Base-by-base conservation (phyloP, 92 coral and sea anemone species). In the Phymanthus crucifer region DNA sequence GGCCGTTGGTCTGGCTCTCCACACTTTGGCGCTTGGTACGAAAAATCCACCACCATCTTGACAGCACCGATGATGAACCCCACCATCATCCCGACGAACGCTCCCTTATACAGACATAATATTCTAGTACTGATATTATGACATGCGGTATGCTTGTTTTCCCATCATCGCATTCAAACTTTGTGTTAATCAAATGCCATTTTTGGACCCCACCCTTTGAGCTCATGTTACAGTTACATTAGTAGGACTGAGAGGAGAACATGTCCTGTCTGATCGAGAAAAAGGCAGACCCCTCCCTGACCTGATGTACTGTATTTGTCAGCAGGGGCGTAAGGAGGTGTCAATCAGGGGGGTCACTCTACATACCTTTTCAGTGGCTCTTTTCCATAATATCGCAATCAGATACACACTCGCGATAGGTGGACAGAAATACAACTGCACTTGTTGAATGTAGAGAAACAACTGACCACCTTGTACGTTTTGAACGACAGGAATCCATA, bases 401-500 rank as follows among this genome's bases (percentile, higher is more conserved):
- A 96, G 85, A 75, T 96, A 96, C n/a, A 96, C 91, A 33, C 96
- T 88, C 24, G 98, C 92, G 33, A 96, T 93, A 33, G 99, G 99
- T 32, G 99, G 99, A 18, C 97, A 87, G 73, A 96, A 89, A 64
- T 93, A 93, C 0, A 98, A 93, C 47, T 89, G 85, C 64, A 96
- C 93, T 70, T 96, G 97, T 75, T 93, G 98, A 32, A 96, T 96
- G 88, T 96, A 96, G 71, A 93, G 80, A 85, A 96, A 96, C 78
- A 96, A 79, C 73, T 96, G 99, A n/a, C 99, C 99, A 26, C 99
- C 99, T 85, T 96, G 99, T 43, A 96, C 92, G 80, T 85, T 89
- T 82, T 96, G 98, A 35, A 96, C 94, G 29, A 96, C 97, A 52
- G 99, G 99, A 40, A 96, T 96, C 99, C 99, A 96, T 40, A 96